A percentile compares a stretch with the other conserved stretches of the same genome.
phyloP scores from a whole-genome alignment of 2,888 invertebrate species.

The Eumacrocentrus americanus region DNA sequence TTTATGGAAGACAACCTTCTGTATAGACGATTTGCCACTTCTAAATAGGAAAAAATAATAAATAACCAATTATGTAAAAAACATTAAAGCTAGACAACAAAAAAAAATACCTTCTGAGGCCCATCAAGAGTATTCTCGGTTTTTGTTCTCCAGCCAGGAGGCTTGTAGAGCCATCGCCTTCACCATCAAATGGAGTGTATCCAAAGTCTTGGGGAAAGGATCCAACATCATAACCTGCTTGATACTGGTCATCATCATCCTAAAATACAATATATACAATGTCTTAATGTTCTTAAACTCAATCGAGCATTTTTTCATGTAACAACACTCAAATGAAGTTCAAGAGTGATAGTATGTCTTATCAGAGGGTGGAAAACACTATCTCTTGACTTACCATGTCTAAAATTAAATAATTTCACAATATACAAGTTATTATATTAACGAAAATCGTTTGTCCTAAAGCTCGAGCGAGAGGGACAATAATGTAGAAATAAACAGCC shows the following conservation, averaged over 20 bases:
- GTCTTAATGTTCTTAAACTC: neutral
- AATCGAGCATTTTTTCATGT: neutral
- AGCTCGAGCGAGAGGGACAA: too few species aligned
- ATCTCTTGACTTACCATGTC: neutral
- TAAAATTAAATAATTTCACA: neutral
- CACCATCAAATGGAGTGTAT: slow-evolving; percentile 87
- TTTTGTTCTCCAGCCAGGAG: slow-evolving; percentile 74
- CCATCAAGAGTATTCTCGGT: slow-evolving; percentile 94
- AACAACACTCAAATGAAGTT: neutral
- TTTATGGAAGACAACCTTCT: slow-evolving; percentile 99
- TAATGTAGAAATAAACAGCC: too few species aligned
- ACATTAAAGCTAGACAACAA: neutral
- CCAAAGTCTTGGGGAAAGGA: slow-evolving; percentile 93
- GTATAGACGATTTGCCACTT: slow-evolving; percentile 98
- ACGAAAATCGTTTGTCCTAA: too few species aligned
- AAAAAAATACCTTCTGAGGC: slow-evolving; percentile 75
- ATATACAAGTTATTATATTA: too few species aligned
- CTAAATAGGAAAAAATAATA: slow-evolving; percentile 63
- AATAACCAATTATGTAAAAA: neutral
- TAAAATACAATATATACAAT: slow-evolving; percentile 26
- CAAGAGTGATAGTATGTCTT: neutral
- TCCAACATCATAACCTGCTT: slow-evolving; percentile 65
- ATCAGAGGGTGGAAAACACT: neutral
- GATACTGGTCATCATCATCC: slow-evolving; percentile 63
- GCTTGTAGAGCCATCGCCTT: slow-evolving; percentile 70